Conservation (phyloP, 2,888 invertebrate genomes). For the Aphrophora alni region DNA sequence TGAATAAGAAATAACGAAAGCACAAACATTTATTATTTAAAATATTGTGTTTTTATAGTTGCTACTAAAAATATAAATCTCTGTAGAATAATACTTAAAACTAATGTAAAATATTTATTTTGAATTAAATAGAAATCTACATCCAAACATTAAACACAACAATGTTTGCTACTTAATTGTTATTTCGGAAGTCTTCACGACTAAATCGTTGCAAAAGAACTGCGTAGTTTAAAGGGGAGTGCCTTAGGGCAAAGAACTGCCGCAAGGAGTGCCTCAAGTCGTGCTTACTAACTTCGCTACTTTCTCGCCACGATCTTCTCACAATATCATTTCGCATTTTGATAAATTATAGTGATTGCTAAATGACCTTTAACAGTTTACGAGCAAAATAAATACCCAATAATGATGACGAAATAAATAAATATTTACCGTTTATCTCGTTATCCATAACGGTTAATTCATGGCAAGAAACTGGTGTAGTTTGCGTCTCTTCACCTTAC, state of each 20-base stretch:
- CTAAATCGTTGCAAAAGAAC: no score
- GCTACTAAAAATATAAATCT: no score
- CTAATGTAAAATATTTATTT: no score
- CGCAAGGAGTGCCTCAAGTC: not conserved
- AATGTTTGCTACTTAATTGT: no score
- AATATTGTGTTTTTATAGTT: no score
- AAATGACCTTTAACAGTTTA: constrained; percentile 6
- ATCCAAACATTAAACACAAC: no score
- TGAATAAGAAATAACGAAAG: no score
- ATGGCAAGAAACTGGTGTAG: not conserved
- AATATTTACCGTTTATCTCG: not conserved
- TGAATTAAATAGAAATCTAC: no score
- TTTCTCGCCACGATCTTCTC: constrained; percentile 6
- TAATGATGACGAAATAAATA: not conserved
- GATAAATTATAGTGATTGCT: not conserved
- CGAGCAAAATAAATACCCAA: constrained; percentile 1
- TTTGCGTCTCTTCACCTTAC: no score
- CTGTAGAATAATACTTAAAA: no score
- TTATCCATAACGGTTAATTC: not conserved
- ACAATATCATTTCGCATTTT: not conserved
- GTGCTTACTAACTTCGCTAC: not conserved
- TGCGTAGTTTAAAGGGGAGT: no score
- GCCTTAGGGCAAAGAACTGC: not conserved
- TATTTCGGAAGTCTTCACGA: not conserved
- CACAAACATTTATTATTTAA: no score